Percentiles rank a stretch among this genome's conserved stretches.
Evolutionary conservation across 2,888 invertebrate species (phyloP).

Genomic region (Eucriotettix oculatus): DNA sequence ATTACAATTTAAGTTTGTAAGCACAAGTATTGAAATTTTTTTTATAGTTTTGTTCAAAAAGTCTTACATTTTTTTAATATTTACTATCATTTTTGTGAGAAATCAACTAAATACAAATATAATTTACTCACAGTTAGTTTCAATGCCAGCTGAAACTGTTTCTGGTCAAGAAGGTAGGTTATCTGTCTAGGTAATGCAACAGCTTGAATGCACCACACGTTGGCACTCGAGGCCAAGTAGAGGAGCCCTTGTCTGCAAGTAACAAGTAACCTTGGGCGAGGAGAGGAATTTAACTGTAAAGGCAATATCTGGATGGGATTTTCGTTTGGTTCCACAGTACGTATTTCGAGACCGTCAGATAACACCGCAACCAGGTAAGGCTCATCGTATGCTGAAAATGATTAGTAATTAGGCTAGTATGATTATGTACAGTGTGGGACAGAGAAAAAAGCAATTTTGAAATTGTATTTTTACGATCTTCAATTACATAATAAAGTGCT

Average conservation of each 20-base stretch:
- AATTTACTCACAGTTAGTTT: constrained; percentile 44
- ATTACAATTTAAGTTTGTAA: too few species aligned
- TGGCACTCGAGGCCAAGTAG: constrained; percentile 73
- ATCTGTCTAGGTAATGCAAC: constrained; percentile 73
- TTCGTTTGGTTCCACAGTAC: constrained; percentile 72
- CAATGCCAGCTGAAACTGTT: constrained; percentile 86
- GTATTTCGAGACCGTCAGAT: constrained; percentile 67
- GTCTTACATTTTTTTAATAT: too few species aligned
- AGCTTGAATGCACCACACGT: constrained; percentile 75
- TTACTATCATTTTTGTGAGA: too few species aligned
- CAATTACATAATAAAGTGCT: too few species aligned
- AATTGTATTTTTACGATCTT: too few species aligned
- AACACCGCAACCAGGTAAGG: constrained; percentile 81
- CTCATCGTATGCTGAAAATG: constrained; percentile 64
- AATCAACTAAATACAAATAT: background rate
- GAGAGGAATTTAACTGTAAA: constrained; percentile 10
- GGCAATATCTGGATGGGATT: constrained; percentile 58
- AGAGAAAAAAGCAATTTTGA: too few species aligned
- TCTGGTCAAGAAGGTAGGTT: constrained; percentile 64
- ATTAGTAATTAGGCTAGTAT: too few species aligned
- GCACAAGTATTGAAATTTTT: too few species aligned
- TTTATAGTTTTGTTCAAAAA: too few species aligned
- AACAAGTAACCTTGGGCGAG: constrained; percentile 58
- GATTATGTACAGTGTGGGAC: too few species aligned
- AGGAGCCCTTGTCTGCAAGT: constrained; percentile 61